Conservation (phyloP, 2,797 vertebrate species). For the Bradypodion pumilum region DNA sequence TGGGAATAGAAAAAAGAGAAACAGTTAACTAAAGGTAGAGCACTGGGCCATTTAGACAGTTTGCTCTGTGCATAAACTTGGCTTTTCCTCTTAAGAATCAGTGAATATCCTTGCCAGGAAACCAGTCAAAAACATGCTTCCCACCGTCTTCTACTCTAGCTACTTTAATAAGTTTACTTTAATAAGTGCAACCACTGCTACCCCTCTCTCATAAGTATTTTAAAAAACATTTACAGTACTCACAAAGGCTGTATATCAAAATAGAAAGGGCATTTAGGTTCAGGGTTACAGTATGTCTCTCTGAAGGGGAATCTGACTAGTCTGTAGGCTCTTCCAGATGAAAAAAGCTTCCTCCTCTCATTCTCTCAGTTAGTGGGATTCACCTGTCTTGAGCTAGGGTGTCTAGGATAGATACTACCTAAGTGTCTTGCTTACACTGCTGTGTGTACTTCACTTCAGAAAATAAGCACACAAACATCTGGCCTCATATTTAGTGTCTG, state of each 20-base stretch:
- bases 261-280: neutral
- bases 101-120: slow-evolving; percentile 27
- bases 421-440: too few species aligned
- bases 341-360: too few species aligned
- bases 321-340: neutral
- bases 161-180: too few species aligned
- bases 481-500: too few species aligned
- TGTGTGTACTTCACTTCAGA: too few species aligned
- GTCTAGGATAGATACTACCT: too few species aligned
- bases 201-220: neutral
- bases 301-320: neutral
- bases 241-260: neutral
- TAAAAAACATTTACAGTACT: neutral
- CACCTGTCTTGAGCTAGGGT: too few species aligned
- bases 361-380: too few species aligned
- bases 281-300: neutral
- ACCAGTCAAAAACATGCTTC: neutral
- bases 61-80: slow-evolving; percentile 18
- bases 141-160: neutral
- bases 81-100: slow-evolving; percentile 38
- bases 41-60: slow-evolving; percentile 44
- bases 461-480: too few species aligned
- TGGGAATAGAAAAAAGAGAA: slow-evolving; percentile 63
- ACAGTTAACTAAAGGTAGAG: slow-evolving; percentile 53
- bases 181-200: neutral